Base-by-base conservation (phyloP, 30 jellyfish, hydroid and myxozoan genomes). In the Nemopilema nomurai region DNA sequence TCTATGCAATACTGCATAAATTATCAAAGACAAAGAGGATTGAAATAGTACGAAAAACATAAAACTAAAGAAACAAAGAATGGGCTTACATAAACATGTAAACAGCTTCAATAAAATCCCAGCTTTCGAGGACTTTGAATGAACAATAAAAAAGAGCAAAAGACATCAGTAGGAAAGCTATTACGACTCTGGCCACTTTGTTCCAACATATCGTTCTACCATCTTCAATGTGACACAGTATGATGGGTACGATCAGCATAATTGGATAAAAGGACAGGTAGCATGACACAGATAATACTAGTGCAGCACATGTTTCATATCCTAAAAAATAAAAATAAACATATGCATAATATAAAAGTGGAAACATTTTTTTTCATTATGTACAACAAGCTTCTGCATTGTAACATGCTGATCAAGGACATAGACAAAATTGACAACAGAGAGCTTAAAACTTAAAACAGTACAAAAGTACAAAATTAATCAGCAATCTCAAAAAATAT, bases 211-310 rank as follows among this genome's bases (percentile, higher is more conserved):
- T 22, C 30, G 21, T 51, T 24, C 71, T 22, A 6, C 74, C 53
- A 21, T 51, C 78, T 33, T 81, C 22, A 31, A 18, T 41, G 18
- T 77, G 83, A 24, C 18, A 32, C 19, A 90, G 64, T 4, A 72
- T 23, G 28, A 92, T 21, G 28, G 96, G 97, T 17, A 79, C 82
- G 19, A 92, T 26, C 21, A 92, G 64, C 92, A 87, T 92, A 52
- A 92, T 25, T 20, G 98, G 96, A 65, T 92, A 92, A 13, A 92
- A 76, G 1, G 98, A 92, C 30, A 77, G 17, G 81, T 87, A 92
- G 19, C 96, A 26, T 1, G 92, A 69, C 66, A 87, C 8, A 16
- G 96, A 94, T 18, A 81, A 77, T 21, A 71, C 33, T 22, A 67
- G 81, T 18, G 69, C 84, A n/a, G 97, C 92, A 28, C 62, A 21